Percentiles rank a stretch among this genome's conserved stretches.
phyloP scores from a whole-genome alignment of 2,888 invertebrate genomes.

The Poecilobothrus nobilitatus region DNA sequence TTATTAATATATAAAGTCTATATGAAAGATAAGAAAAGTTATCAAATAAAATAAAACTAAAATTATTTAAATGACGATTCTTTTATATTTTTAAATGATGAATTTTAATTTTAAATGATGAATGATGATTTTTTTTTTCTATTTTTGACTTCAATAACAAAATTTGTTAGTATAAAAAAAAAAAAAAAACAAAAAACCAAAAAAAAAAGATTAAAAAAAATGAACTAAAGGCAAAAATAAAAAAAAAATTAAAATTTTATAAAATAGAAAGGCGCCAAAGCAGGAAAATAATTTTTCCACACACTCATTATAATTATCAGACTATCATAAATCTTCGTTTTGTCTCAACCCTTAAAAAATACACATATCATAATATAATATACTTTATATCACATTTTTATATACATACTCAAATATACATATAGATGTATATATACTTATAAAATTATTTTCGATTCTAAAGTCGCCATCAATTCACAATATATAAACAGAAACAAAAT shows the following conservation, averaged over 20 bases:
- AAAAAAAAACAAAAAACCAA: background rate
- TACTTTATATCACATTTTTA: too few relatives aligned
- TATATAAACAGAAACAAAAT: background rate
- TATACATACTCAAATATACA: too few relatives aligned
- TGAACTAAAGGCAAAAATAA: background rate
- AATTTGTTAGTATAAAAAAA: background rate
- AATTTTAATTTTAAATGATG: too few relatives aligned
- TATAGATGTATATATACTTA: too few relatives aligned
- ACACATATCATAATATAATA: background rate
- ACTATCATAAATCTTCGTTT: background rate
- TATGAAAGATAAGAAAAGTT: too few relatives aligned
- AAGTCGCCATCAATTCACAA: background rate
- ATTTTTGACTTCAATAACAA: too few relatives aligned
- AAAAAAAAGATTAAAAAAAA: background rate
- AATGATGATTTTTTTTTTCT: too few relatives aligned
- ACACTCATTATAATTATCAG: background rate
- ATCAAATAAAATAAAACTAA: too few relatives aligned
- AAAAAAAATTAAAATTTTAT: background rate
- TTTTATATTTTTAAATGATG: too few relatives aligned
- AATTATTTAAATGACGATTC: too few relatives aligned
- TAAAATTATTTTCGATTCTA: background rate
- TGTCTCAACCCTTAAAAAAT: background rate
- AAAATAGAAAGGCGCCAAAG: background rate
- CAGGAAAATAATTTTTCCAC: conserved; percentile 6
- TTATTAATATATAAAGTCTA: too few relatives aligned